Evolutionary conservation across 2,797 vertebrate species (phyloP), one percentile per base, ranked within the genome.

Genomic region (Buceros bicornis): DNA sequence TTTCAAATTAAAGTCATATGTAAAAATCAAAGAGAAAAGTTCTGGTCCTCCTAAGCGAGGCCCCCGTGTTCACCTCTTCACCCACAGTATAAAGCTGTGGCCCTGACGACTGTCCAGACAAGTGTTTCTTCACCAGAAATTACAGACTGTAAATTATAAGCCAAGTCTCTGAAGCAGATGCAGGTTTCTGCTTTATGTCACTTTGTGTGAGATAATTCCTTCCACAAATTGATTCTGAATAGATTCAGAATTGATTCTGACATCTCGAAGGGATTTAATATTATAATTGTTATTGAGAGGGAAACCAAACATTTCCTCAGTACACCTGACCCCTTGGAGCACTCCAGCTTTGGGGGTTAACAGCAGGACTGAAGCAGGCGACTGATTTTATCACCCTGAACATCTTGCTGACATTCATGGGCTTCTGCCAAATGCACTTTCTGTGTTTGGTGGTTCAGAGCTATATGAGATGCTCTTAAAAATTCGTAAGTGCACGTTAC

Each of bases 351-450:
- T 43, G 21, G 67, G 47, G 89, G 65, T 35, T 65, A 81, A 67
- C 48, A 81, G 86, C 73, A 90, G 83, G 65, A 26, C 67, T 89
- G 77, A 74, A 77, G 17, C 60, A 90, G 40, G 82, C 16, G 90
- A 70, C 84, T 57, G 51, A 17, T 89, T 69, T 83, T 72, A 87
- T 85, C 79, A 18, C 43, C 43, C 66, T 60, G 33, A 65, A 54
- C 88, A 43, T 87, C 91, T 65, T 42, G 29, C 81, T 76, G 86
- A 51, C 73, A 56, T 50, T 64, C 45, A 2, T 4, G 25, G 71
- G 62, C 82, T 83, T 48, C 87, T 82, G 57, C 64, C 56, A 95
- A 81, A 93, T 82, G 87, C 56, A 22, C 60, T 94, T 82, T 70
- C 82, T 58, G 29, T 94, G 93, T 71, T 70, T 48, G 67, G 43